Evolutionary conservation across 2,797 vertebrate species (phyloP).

Genomic region (Taeniopygia guttata): DNA sequence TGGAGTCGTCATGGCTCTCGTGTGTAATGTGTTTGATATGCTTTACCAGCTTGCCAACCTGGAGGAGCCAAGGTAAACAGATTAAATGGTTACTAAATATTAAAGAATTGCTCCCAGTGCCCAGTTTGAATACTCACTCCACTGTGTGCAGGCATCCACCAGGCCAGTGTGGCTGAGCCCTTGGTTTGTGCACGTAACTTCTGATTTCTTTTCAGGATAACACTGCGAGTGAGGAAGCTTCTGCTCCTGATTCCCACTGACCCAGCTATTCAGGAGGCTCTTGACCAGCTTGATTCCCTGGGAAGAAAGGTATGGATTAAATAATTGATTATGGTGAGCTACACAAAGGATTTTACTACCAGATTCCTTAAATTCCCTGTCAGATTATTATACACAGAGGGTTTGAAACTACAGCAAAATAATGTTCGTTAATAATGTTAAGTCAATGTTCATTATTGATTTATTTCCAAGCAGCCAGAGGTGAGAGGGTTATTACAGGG

Average conservation of each 20-base stretch:
- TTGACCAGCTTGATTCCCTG: conserved; percentile 85
- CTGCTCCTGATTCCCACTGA: conserved; percentile 96
- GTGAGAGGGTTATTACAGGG: neutral
- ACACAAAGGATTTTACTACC: neutral
- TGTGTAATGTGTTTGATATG: conserved; percentile 99
- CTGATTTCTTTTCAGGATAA: conserved; percentile 83
- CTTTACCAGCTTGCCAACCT: conserved; percentile 97
- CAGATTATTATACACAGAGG: neutral
- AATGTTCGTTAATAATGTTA: neutral
- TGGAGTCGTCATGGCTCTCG: conserved; percentile 97
- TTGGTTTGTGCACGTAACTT: neutral
- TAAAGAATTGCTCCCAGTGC: neutral
- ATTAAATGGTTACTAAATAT: neutral
- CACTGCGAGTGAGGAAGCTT: conserved; percentile 93
- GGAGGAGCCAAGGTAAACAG: conserved; percentile 89
- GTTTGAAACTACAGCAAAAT: neutral
- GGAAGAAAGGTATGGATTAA: conserved; percentile 79
- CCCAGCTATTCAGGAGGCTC: conserved; percentile 96
- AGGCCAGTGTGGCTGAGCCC: neutral
- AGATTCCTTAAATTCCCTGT: neutral
- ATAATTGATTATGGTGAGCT: neutral
- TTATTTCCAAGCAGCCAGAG: neutral
- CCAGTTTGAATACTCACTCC: neutral
- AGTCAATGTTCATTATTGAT: neutral
- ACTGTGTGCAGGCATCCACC: neutral